These are phyloP conservation scores for Eurois occulta DNA, from an alignment of 2,888 invertebrate genomes.

Conservation along the genomic window DNA sequence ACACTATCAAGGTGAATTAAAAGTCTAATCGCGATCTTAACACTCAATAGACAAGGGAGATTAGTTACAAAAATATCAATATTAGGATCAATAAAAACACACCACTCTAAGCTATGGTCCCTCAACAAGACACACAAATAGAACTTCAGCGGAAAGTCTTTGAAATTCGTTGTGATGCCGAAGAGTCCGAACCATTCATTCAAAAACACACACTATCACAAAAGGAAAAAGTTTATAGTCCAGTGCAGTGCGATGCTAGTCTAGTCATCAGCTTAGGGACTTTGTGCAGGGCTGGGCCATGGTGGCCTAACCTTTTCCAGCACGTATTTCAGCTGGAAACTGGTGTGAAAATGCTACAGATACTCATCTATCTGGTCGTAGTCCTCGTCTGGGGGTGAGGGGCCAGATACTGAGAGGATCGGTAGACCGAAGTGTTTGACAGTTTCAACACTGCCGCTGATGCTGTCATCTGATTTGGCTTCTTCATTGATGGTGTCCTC, in stretches of 20 bases:
- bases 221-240: conserved; percentile 72
- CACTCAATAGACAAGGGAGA: conserved; percentile 76
- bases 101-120: conserved; percentile 85
- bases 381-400: conserved; percentile 94
- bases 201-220: conserved; percentile 73
- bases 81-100: conserved; percentile 79
- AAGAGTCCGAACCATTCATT: conserved; percentile 64
- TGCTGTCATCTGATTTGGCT: conserved; percentile 85
- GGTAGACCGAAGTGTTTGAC: conserved; percentile 93
- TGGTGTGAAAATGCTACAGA: conserved; percentile 91
- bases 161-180: conserved; percentile 79
- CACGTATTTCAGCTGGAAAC: conserved; percentile 89
- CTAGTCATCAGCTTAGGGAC: conserved; percentile 79
- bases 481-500: conserved; percentile 88
- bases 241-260: conserved; percentile 72
- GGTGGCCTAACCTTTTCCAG: conserved; percentile 88
- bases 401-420: conserved; percentile 94
- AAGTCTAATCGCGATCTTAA: conserved; percentile 76
- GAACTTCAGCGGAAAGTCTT: conserved; percentile 75
- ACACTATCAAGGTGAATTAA: conserved; percentile 76
- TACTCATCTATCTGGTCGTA: conserved; percentile 91
- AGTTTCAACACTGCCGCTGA: conserved; percentile 86
- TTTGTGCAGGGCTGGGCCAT: conserved; percentile 86
- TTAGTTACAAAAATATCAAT: conserved; percentile 78
- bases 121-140: conserved; percentile 83